Conservation (phyloP, 1,140 invertebrate species). For the Cotesia chilonis region DNA sequence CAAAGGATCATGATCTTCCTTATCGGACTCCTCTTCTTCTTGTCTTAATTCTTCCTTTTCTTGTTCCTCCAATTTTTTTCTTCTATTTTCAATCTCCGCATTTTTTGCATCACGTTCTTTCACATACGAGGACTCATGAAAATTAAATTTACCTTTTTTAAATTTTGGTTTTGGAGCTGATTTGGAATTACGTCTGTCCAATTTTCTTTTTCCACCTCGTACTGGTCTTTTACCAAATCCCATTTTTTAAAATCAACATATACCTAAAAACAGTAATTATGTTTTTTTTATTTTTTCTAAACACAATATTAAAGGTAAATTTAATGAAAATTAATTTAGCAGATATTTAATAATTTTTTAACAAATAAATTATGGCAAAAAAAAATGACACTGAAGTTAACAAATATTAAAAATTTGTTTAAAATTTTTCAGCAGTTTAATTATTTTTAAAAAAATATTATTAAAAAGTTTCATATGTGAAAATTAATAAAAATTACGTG, state of each 20-base stretch:
- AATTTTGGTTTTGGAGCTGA: constrained; percentile 42
- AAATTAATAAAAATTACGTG: too few relatives aligned
- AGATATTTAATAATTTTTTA: too few relatives aligned
- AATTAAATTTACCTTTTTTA: constrained; percentile 56
- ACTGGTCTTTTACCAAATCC: constrained; percentile 43
- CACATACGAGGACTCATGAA: constrained; percentile 53
- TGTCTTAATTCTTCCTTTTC: constrained; percentile 47
- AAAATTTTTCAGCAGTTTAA: too few relatives aligned
- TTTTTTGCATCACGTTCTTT: constrained; percentile 57
- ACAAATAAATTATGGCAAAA: too few relatives aligned
- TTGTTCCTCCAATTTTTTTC: constrained; percentile 50
- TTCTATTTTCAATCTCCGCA: constrained; percentile 57
- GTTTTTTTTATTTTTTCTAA: too few relatives aligned
- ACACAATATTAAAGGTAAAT: too few relatives aligned
- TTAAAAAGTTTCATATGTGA: too few relatives aligned
- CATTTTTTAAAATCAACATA: constrained; percentile 38
- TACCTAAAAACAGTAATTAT: neutral
- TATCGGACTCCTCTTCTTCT: constrained; percentile 45
- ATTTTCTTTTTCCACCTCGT: constrained; percentile 45
- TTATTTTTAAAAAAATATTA: too few relatives aligned
- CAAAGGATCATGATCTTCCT: constrained; percentile 68
- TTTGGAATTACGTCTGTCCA: constrained; percentile 31
- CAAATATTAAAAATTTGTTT: too few relatives aligned
- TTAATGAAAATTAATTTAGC: too few relatives aligned
- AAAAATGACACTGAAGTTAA: too few relatives aligned